Evolutionary conservation across 2,113 vertebrate species (phyloP).

Genomic region (Rhabdomys dilectus): DNA sequence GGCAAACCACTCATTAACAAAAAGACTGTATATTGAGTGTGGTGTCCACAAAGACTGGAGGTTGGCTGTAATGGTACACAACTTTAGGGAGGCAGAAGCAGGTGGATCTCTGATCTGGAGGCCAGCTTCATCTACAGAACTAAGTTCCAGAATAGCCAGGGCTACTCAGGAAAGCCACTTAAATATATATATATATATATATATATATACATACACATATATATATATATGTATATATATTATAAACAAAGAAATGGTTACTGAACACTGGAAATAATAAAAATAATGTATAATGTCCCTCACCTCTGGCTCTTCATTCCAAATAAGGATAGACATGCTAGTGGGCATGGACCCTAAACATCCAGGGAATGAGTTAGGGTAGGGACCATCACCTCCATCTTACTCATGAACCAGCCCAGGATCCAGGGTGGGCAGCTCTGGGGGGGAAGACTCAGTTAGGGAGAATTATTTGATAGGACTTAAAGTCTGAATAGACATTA

Average conservation of each 20-base stretch:
- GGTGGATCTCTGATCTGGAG: not conserved
- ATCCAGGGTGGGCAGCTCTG: not conserved
- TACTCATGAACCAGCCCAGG: not conserved
- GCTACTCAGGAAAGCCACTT: not conserved
- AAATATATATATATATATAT: not conserved
- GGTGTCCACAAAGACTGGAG: not conserved
- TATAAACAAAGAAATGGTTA: not conserved
- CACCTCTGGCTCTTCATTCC: not conserved
- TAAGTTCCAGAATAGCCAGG: not conserved
- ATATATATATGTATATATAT: not conserved
- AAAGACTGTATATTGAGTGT: too few species aligned
- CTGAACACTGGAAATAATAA: not conserved
- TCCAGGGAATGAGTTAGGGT: not conserved
- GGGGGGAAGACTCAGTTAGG: not conserved
- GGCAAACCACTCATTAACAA: not conserved
- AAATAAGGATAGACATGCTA: not conserved
- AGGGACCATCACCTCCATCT: not conserved
- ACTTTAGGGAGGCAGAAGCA: not conserved
- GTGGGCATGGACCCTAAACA: not conserved
- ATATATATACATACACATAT: not conserved
- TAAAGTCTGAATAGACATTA: constrained; percentile 9
- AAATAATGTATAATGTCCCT: not conserved
- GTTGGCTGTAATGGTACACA: too few species aligned
- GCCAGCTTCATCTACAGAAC: not conserved
- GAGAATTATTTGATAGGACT: not conserved